A percentile compares a stretch with the other conserved stretches of the same genome.
phyloP scores from a whole-genome alignment of 2,888 invertebrate genomes.

The Sicus ferrugineus region DNA sequence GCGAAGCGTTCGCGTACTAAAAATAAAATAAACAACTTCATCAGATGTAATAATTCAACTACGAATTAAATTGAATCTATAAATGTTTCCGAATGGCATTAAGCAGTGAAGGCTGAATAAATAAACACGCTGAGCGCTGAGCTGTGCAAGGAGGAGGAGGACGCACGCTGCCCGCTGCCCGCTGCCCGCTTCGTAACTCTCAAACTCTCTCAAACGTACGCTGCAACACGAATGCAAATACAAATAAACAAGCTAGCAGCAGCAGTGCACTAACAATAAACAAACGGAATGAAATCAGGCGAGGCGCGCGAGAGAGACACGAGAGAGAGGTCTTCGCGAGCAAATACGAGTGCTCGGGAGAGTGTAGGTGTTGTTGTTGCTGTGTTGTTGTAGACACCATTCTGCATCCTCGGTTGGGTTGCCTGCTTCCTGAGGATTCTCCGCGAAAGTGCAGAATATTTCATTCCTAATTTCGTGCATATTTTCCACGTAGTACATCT shows the following conservation, averaged over 20 bases:
- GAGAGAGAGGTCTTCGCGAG: too few species aligned
- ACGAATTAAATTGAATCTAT: slow-evolving; percentile 23
- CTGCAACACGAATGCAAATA: slow-evolving; percentile 12
- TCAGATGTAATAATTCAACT: slow-evolving; percentile 24
- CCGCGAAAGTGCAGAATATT: too few species aligned
- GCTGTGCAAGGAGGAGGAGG: background rate
- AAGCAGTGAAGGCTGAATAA: slow-evolving; percentile 8
- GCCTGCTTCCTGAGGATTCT: too few species aligned
- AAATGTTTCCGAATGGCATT: slow-evolving; percentile 24
- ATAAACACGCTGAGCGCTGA: slow-evolving; percentile 9
- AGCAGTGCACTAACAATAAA: slow-evolving; percentile 17
- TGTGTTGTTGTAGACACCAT: too few species aligned
- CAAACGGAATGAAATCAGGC: background rate
- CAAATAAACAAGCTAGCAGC: slow-evolving; percentile 6
- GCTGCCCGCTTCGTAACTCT: slow-evolving; percentile 38
- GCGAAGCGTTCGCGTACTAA: background rate
- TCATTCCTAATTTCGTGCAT: too few species aligned
- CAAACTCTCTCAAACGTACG: slow-evolving; percentile 2
- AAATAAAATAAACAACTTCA: slow-evolving; percentile 25
- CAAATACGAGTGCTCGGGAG: too few species aligned
- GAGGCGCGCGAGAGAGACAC: background rate
- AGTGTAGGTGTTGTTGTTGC: too few species aligned
- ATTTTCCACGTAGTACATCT: too few species aligned
- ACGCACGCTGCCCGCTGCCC: too few species aligned
- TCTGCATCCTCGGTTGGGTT: too few species aligned